These are phyloP conservation scores for Paracentrotus lividus DNA, from an alignment of 53 echinoderm and acorn worm species.

Conservation along the genomic window DNA sequence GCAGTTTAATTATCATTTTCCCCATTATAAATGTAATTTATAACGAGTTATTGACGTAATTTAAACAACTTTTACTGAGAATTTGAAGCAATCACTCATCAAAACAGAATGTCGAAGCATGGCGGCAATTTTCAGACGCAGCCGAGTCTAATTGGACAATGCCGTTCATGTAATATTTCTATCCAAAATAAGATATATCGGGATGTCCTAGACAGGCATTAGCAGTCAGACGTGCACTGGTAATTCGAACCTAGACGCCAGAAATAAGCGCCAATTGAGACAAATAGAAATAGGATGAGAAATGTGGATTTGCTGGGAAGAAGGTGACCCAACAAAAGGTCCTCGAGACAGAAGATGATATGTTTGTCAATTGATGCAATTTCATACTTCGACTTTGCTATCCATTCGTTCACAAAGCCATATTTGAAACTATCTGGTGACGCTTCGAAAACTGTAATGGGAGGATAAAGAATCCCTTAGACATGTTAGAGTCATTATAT, in stretches of 20 bases:
- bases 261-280: conserved; percentile 31
- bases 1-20: neutral
- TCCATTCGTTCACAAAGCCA: neutral
- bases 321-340: neutral
- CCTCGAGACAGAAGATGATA: neutral
- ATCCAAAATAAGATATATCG: neutral
- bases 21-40: neutral
- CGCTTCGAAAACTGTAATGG: too few relatives aligned
- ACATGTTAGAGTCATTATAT: too few relatives aligned
- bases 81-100: neutral
- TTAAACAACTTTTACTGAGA: neutral
- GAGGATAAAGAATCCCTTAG: too few relatives aligned
- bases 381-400: neutral
- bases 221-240: neutral
- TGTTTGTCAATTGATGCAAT: neutral
- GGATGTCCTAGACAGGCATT: neutral
- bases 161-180: neutral
- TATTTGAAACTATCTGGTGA: too few relatives aligned
- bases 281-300: conserved; percentile 21
- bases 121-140: conserved; percentile 4
- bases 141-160: neutral
- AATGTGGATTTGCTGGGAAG: neutral
- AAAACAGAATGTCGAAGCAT: neutral
- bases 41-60: neutral
- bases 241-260: neutral